Evolutionary conservation across 2,888 invertebrate species (phyloP).

Genomic region (Yponomeuta sedellus): DNA sequence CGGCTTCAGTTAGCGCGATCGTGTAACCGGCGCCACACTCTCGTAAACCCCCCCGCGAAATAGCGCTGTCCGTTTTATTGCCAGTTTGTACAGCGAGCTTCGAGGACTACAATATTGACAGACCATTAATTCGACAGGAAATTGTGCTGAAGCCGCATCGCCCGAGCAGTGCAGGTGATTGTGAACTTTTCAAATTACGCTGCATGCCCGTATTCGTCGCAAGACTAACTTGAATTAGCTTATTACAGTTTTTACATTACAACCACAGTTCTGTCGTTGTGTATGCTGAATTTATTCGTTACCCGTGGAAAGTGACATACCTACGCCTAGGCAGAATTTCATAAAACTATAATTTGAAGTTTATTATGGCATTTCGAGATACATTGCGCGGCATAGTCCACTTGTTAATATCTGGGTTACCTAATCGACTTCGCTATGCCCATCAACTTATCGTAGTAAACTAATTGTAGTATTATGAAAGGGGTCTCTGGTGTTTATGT

Average conservation of each 20-base stretch:
- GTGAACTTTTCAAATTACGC: conserved; percentile 75
- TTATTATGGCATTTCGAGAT: too few species aligned
- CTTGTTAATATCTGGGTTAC: too few species aligned
- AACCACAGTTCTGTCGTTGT: neutral
- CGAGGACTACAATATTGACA: conserved; percentile 73
- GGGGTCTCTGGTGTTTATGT: too few species aligned
- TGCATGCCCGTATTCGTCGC: conserved; percentile 51
- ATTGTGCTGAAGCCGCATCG: conserved; percentile 67
- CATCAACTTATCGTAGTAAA: too few species aligned
- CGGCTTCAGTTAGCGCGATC: neutral
- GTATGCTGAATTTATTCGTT: neutral
- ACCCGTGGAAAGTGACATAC: neutral
- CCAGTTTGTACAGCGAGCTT: conserved; percentile 66
- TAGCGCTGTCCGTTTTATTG: conserved; percentile 64
- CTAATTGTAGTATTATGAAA: too few species aligned
- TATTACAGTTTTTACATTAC: conserved; percentile 9
- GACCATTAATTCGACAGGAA: conserved; percentile 74
- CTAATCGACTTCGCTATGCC: too few species aligned
- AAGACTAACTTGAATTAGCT: conserved; percentile 14
- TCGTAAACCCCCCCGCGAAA: conserved; percentile 61
- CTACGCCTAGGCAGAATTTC: too few species aligned
- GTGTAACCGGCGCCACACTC: conserved; percentile 38
- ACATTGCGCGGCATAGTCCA: too few species aligned
- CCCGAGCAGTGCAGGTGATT: conserved; percentile 56
- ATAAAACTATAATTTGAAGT: too few species aligned